phyloP scores from a whole-genome alignment of 2,113 vertebrate species.

The Pycnonotus jocosus region DNA sequence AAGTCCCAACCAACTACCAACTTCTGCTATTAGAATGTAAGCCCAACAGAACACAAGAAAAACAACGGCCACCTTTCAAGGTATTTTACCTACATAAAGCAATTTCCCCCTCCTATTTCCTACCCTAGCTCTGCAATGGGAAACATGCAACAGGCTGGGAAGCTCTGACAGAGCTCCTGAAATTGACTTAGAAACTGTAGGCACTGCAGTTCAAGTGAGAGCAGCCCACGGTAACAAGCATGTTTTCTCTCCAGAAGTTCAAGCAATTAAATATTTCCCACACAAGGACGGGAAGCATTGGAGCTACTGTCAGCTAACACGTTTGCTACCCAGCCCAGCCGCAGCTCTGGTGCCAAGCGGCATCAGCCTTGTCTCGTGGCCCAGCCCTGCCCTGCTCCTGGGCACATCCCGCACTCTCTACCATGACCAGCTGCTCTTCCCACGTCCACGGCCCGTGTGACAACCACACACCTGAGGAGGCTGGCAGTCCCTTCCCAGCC shows the following conservation, averaged over 20 bases:
- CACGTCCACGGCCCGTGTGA: accelerated
- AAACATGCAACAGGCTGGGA: neutral
- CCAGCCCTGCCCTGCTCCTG: neutral
- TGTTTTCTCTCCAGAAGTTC: neutral
- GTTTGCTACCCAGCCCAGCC: neutral
- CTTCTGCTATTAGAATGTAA: neutral
- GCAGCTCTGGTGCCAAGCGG: neutral
- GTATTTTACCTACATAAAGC: neutral
- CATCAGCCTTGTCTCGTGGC: accelerated
- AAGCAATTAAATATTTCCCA: neutral
- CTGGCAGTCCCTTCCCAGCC: neutral
- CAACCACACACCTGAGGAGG: neutral
- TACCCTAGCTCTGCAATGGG: neutral
- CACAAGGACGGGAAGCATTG: accelerated
- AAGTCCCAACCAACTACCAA: neutral
- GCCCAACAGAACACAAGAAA: neutral
- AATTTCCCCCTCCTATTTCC: neutral
- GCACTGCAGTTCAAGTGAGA: neutral
- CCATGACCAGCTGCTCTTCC: accelerated
- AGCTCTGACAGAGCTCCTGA: neutral
- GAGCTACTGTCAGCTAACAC: neutral
- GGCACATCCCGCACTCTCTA: neutral
- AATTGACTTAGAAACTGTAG: neutral
- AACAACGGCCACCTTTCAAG: neutral
- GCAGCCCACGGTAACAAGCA: neutral